Evolutionary conservation across 1,140 invertebrate species (phyloP), one percentile per base, ranked within the genome.

Genomic region (Drosophila triauraria): DNA sequence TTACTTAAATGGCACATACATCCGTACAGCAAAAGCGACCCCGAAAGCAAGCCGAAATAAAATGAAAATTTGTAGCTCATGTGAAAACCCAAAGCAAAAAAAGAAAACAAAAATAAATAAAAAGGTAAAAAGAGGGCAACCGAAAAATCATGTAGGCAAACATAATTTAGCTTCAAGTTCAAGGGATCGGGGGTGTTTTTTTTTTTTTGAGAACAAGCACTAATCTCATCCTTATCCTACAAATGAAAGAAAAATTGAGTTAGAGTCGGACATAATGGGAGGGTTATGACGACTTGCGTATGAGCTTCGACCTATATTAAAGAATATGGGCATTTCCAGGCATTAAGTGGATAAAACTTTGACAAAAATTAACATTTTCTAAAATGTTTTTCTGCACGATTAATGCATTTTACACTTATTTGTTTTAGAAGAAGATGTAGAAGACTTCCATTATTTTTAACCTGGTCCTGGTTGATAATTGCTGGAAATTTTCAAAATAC

Each of bases 181-280:
- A 80, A 50, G 30, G 50, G 62, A 51, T 38, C 60, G 35, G 12
- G 50, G 54, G 59, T 13, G 25, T 30, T 30, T 30, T 30, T 30
- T 30, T 32, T 42, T 64, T 62, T 30, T 9, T 13, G 20, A 40
- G 60, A 56, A 58, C 44, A 71, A 76, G 48, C 63, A 65, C 65
- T 85, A 82, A 79, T 82, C 83, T 64, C 79, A 63, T 56, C 59
- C 79, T 82, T 72, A 67, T 59, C 64, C 54, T n/a, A 78, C 42
- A 78, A 75, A 81, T 78, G 25, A 56, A 70, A 62, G 57, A 51
- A 42, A 59, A 74, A 75, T 82, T 61, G 68, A 65, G 50, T 57
- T 69, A 15, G 17, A 64, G 25, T 20, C 51, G 48, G 4, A 23
- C 17, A 32, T 56, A 17, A 15, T 15, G 7, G 8, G 12, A 6